Conservation (phyloP, 1,140 invertebrate genomes). For the Ericerus pela region DNA sequence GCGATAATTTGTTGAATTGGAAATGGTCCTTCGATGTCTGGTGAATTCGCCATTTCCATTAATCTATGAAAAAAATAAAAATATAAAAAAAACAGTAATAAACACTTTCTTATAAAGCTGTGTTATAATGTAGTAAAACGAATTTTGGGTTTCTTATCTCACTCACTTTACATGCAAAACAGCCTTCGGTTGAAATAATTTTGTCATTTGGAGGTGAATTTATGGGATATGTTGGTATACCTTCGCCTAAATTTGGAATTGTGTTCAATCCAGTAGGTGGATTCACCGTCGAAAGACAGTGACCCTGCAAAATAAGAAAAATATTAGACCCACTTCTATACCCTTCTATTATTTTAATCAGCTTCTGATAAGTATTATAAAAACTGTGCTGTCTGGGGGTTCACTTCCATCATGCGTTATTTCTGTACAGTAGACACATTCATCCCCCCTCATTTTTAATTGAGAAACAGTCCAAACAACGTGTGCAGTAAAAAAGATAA, state of each 20-base stretch:
- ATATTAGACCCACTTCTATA: neutral
- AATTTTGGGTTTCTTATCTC: neutral
- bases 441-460: too few relatives aligned
- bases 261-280: conserved; percentile 29
- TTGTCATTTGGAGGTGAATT: conserved; percentile 41
- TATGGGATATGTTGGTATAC: conserved; percentile 50
- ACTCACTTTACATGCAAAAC: conserved; percentile 70
- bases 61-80: neutral
- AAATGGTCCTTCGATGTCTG: conserved; percentile 5
- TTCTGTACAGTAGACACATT: too few relatives aligned
- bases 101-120: too few relatives aligned
- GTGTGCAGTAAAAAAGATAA: too few relatives aligned
- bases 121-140: too few relatives aligned
- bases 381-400: too few relatives aligned
- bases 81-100: too few relatives aligned
- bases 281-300: conserved; percentile 63
- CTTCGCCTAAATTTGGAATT: conserved; percentile 31
- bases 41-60: neutral
- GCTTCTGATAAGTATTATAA: too few relatives aligned
- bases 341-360: too few relatives aligned
- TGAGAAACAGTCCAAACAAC: too few relatives aligned
- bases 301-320: conserved; percentile 39
- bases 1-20: conserved; percentile 1
- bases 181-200: conserved; percentile 72
- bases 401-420: too few relatives aligned